Conservation (phyloP, 1,140 invertebrate species). For the Zaprionus davidi region DNA sequence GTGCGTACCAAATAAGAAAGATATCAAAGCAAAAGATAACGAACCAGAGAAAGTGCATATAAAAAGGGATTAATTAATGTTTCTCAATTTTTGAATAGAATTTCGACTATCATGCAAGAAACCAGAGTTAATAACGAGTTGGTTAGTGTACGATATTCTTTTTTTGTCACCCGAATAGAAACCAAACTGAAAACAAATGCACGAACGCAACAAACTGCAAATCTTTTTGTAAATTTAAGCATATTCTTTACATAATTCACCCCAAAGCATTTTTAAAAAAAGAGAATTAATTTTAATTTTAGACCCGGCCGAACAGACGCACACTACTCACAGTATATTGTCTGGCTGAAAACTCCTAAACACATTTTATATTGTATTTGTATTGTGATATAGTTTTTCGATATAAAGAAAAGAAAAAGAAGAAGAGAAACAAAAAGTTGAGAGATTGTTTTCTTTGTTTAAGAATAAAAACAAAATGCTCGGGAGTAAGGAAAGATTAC, state of each 20-base stretch:
- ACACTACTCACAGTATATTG: conserved; percentile 84
- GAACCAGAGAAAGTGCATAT: conserved; percentile 51
- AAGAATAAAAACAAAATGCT: conserved; percentile 41
- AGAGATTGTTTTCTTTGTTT: conserved; percentile 49
- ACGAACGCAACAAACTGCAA: conserved; percentile 25
- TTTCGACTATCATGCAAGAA: conserved; percentile 22
- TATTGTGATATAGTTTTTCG: conserved; percentile 33
- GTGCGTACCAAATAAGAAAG: conserved; percentile 37
- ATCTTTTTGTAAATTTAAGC: conserved; percentile 29
- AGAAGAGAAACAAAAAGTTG: conserved; percentile 75
- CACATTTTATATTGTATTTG: conserved; percentile 43
- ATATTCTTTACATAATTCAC: conserved; percentile 21
- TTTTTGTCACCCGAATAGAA: not conserved
- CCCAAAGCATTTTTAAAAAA: conserved; percentile 24
- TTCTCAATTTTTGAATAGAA: not conserved
- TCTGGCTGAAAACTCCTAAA: conserved; percentile 84
- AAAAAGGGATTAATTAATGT: not conserved
- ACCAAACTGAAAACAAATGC: conserved; percentile 9
- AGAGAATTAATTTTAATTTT: conserved; percentile 6
- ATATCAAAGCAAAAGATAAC: conserved; percentile 10
- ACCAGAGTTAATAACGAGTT: not conserved
- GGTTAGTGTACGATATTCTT: not conserved
- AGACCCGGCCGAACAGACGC: conserved; percentile 36
- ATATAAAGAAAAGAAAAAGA: conserved; percentile 73
- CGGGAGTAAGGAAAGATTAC: not conserved